Percentiles rank a stretch among this genome's conserved stretches.
These are phyloP conservation scores for Leptodactylus fallax DNA, from an alignment of 2,797 vertebrate species.

Conservation along the genomic window DNA sequence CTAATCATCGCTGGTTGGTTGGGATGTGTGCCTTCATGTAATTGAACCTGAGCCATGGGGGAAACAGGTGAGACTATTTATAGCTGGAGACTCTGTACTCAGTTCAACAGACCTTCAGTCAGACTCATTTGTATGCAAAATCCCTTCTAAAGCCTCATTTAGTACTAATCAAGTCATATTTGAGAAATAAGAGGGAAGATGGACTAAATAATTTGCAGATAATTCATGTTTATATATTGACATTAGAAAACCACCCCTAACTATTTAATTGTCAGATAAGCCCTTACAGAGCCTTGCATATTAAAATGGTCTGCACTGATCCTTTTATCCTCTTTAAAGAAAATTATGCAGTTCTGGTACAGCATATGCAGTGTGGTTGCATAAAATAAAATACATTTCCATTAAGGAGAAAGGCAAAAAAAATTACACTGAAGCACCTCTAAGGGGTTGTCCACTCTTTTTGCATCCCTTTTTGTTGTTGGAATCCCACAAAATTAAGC, in stretches of 20 bases:
- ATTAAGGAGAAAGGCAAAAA: neutral
- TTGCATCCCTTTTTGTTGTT: too few relatives aligned
- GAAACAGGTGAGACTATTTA: constrained; percentile 73
- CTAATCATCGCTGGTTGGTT: constrained; percentile 64
- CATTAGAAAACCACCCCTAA: neutral
- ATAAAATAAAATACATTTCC: neutral
- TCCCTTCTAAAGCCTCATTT: constrained; percentile 66
- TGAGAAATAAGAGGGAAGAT: constrained; percentile 7
- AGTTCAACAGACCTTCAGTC: constrained; percentile 60
- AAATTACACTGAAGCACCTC: neutral
- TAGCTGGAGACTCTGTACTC: constrained; percentile 62
- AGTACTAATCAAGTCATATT: constrained; percentile 62
- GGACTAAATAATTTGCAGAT: neutral
- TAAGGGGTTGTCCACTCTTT: neutral
- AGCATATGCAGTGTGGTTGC: neutral
- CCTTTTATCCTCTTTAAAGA: neutral
- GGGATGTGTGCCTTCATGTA: constrained; percentile 66
- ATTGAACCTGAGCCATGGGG: constrained; percentile 68
- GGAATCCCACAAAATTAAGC: too few relatives aligned
- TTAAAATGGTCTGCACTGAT: neutral
- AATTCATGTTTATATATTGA: neutral
- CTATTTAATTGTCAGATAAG: constrained; percentile 10
- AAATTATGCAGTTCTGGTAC: neutral
- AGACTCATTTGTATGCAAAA: constrained; percentile 69
- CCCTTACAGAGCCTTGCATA: neutral